These are phyloP conservation scores for Ceryle rudis DNA, from an alignment of 2,797 vertebrate species.

Conservation along the genomic window DNA sequence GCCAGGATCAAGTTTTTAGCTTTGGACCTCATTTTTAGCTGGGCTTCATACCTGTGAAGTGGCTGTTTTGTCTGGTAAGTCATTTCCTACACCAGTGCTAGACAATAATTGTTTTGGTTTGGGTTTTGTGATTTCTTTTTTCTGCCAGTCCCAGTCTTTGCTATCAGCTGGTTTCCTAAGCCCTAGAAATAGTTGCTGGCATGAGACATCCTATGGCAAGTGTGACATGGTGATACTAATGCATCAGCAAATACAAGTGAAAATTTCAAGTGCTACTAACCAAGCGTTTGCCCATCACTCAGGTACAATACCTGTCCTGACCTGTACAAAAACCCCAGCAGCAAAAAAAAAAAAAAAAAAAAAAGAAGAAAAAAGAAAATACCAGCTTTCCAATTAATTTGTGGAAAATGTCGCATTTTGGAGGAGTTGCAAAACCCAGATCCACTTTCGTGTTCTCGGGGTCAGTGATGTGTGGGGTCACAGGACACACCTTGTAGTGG, in stretches of 20 bases:
- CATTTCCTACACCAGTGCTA: background rate
- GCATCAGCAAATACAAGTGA: background rate
- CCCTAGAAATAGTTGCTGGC: background rate
- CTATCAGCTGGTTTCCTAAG: background rate
- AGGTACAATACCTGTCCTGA: background rate
- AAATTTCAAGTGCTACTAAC: background rate
- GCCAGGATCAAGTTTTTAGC: background rate
- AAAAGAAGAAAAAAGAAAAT: no score
- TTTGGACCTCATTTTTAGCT: background rate
- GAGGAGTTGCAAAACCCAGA: background rate
- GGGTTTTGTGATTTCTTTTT: background rate
- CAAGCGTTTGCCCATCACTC: background rate
- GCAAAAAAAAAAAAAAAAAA: background rate
- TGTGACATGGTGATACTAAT: fast-evolving
- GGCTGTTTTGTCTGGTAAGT: background rate
- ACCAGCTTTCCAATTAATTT: background rate
- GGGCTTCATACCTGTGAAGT: background rate
- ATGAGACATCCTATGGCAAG: background rate
- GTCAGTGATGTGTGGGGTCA: background rate
- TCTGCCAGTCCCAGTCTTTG: background rate
- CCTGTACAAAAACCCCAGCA: background rate
- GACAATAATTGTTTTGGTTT: background rate
- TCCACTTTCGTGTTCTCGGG: background rate
- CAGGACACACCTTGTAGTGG: no score
- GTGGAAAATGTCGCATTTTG: fast-evolving